These are phyloP conservation scores for Dendrophyllia cribrosa DNA, from an alignment of 64 coral and sea anemone species.

Conservation along the genomic window DNA sequence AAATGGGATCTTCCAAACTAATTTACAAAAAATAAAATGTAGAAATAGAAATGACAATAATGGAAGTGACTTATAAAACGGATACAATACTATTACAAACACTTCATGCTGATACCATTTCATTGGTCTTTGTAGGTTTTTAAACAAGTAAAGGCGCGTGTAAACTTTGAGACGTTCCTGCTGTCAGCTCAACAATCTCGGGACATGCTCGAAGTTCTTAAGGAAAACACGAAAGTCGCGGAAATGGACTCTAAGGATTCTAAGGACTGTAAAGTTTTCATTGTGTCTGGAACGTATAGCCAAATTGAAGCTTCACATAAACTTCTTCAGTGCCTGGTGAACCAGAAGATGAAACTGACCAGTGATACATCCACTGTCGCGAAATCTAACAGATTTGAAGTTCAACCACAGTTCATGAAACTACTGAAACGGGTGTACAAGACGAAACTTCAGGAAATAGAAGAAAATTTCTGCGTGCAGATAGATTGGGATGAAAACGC, in stretches of 20 bases:
- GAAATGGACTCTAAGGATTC: background rate
- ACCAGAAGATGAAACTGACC: background rate
- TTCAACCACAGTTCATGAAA: constrained; percentile 48
- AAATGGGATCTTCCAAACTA: too few species aligned
- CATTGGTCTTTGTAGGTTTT: constrained; percentile 19
- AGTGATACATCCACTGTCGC: background rate
- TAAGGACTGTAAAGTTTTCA: background rate
- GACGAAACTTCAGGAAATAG: background rate
- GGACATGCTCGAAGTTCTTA: background rate
- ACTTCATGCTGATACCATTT: background rate
- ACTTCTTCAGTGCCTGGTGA: background rate
- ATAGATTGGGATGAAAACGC: constrained; percentile 26
- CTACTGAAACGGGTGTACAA: background rate
- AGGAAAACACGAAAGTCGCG: background rate
- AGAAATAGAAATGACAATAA: too few species aligned
- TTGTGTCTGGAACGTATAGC: constrained; percentile 11
- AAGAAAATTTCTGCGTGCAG: background rate
- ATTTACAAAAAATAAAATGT: too few species aligned
- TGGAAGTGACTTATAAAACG: too few species aligned
- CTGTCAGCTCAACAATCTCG: background rate
- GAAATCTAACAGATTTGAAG: background rate
- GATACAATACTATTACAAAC: too few species aligned
- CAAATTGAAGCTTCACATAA: background rate
- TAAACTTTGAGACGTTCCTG: background rate
- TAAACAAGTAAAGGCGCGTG: constrained; percentile 16